Conservation (phyloP, 2,888 invertebrate genomes). For the Latrodectus elegans region DNA sequence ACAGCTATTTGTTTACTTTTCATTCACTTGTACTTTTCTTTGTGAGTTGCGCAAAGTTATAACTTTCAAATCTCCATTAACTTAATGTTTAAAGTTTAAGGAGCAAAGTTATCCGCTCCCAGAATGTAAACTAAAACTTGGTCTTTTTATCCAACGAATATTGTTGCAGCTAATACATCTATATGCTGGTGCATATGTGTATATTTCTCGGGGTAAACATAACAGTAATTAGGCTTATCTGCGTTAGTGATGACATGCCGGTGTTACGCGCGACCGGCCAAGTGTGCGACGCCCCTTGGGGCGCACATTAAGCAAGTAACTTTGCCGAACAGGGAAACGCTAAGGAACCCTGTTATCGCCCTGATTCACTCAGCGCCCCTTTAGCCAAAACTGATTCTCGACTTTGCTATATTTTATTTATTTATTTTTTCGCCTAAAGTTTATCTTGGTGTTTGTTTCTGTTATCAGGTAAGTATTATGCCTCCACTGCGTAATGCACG, state of each 20-base stretch:
- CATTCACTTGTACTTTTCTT: constrained; percentile 45
- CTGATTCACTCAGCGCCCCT: constrained; percentile 46
- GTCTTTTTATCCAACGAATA: constrained; percentile 53
- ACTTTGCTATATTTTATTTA: constrained; percentile 32
- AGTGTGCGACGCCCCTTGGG: constrained; percentile 41
- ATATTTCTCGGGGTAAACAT: constrained; percentile 53
- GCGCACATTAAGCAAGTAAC: constrained; percentile 63
- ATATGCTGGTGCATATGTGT: constrained; percentile 34
- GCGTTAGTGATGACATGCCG: constrained; percentile 48
- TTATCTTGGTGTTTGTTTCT: constrained; percentile 63
- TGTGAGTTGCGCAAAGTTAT: constrained; percentile 38
- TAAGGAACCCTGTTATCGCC: constrained; percentile 46
- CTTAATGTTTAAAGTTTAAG: constrained; percentile 68
- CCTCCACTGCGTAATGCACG: constrained; percentile 20
- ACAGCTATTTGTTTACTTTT: constrained; percentile 60
- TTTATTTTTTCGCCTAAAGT: constrained; percentile 41
- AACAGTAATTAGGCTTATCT: constrained; percentile 66
- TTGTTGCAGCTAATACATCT: constrained; percentile 40
- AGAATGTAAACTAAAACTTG: constrained; percentile 60
- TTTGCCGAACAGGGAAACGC: constrained; percentile 38
- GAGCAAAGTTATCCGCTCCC: constrained; percentile 50
- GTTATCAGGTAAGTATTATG: constrained; percentile 53
- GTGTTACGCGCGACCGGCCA: constrained; percentile 48
- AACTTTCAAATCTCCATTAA: constrained; percentile 67
- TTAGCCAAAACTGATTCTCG: constrained; percentile 53